Evolutionary conservation across 2,113 vertebrate species (phyloP), one percentile per base, ranked within the genome.

Genomic region (Zosterops pallidus): DNA sequence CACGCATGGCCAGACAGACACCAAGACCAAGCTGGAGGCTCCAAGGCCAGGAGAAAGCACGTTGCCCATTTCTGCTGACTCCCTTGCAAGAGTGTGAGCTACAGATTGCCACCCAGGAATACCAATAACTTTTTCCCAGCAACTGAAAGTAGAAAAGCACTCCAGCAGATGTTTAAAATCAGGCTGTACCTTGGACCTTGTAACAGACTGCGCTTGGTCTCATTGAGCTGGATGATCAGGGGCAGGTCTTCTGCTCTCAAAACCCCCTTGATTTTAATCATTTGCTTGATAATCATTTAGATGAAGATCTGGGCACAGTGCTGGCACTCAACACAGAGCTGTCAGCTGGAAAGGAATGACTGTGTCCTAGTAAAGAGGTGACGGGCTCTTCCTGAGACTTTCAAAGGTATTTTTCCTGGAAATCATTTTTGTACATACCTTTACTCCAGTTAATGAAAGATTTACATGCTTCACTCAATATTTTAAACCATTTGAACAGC

Each of bases 111-210:
- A 91, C 64, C 68, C 82, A 92, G 79, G 52, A 95, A 56, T 17
- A 44, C 62, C 76, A 52, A 29, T 20, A 69, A 49, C n/a, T n/a
- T 68, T 55, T 53, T 37, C 57, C 70, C 74, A 49, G 84, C 59
- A 74, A 31, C 35, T 55, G 33, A 28, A 87, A 87, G 74, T 46
- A 76, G 26, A 65, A 72, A 85, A 78, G 63, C 26, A 52, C 20
- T 92, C 70, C 14, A 70, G 75, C 82, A 93, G 84, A 91, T 93
- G 64, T 88, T 93, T 83, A 67, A 77, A 90, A 86, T 90, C 83
- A 95, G 74, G 75, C 63, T 74, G 63, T 63, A 55, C 47, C 63
- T 85, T 15, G 3, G 74, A 62, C 11, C 39, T 55, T 14, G 31
- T 55, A 60, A 57, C 47, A 86, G 19, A 6, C 42, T 63, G 50